Evolutionary conservation across 2,113 vertebrate genomes (phyloP), one percentile per base, ranked within the genome.

Genomic region (Ploceus nigricollis): DNA sequence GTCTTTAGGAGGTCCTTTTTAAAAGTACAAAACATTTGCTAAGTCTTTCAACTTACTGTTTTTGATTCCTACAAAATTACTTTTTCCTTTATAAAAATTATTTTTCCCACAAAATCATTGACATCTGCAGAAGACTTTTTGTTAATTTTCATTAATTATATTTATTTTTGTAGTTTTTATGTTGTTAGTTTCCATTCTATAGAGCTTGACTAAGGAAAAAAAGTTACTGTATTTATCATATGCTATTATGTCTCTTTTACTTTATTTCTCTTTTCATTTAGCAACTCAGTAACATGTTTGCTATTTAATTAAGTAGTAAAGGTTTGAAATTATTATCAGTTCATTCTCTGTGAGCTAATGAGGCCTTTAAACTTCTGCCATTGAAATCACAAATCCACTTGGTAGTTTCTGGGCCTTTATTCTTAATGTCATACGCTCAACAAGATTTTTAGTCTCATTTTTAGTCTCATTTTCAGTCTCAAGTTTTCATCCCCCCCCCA

Each of bases 401-500:
- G 8, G 12, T 30, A 28, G 58, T 63, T n/a, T 16, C 4, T 27
- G 12, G 3, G 4, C 18, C 7, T 81, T 63, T 39, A 44, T 39
- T 91, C 58, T 69, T 85, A 23, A 48, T 53, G 11, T 66, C 48
- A 37, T 4, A 7, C 17, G 20, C 6, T 19, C 27, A 68, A 24
- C 3, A 61, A 71, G 23, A 42, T 31, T 71, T 87, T 88, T n/a
- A 20, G 27, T 42, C 54, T 54, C 18, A 57, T 77, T 71, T 87
- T 88, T n/a, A 20, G 27, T 42, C 54, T 54, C 18, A 57, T 77
- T n/a, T n/a, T n/a, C n/a, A n/a, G n/a, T n/a, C n/a, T n/a, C 15
- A 53, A 33, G 7, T 44, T 69, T 4, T 68, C 1, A 1, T 23
- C 3, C 8, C 2, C 2, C 11, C 22, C 2, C 37, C 6, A 20